These are phyloP conservation scores for Enteromius trimaculatus DNA, from an alignment of 2,797 vertebrate species.

Conservation along the genomic window DNA sequence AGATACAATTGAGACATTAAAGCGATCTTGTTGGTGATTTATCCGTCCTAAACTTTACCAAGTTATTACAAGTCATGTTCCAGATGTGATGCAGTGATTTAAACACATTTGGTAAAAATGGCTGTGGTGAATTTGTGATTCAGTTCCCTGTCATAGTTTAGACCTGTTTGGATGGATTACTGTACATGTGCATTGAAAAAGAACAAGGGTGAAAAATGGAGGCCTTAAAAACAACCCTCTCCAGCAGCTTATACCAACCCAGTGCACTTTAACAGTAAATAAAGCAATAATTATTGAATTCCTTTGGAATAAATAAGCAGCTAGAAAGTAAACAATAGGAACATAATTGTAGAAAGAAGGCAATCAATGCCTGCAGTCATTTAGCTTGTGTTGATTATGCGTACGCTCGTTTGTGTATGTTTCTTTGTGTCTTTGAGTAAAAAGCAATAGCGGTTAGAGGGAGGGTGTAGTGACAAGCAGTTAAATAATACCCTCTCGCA, in stretches of 20 bases:
- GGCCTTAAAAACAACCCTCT: slow-evolving; percentile 80
- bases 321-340: slow-evolving; percentile 99
- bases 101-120: background rate
- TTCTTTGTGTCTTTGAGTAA: slow-evolving; percentile 58
- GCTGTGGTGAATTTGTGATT: background rate
- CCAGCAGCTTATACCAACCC: slow-evolving; percentile 82
- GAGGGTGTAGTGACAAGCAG: slow-evolving; percentile 74
- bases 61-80: background rate
- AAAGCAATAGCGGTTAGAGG: slow-evolving; percentile 43
- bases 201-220: background rate
- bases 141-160: slow-evolving; percentile 59
- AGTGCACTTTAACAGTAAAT: slow-evolving; percentile 99
- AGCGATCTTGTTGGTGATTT: slow-evolving; percentile 21
- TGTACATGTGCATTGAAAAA: slow-evolving; percentile 55
- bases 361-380: slow-evolving; percentile 99
- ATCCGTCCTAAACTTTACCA: slow-evolving; percentile 17
- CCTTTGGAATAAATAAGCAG: slow-evolving; percentile 98
- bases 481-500: slow-evolving; percentile 79
- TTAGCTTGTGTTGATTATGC: slow-evolving; percentile 98
- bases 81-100: slow-evolving; percentile 10
- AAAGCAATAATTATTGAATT: slow-evolving; percentile 99
- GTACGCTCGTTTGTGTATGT: slow-evolving; percentile 78
- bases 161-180: slow-evolving; percentile 69
- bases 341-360: slow-evolving; percentile 98
- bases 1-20: background rate